Conservation (phyloP, 2,888 invertebrate species). For the Mystacides longicornis region DNA sequence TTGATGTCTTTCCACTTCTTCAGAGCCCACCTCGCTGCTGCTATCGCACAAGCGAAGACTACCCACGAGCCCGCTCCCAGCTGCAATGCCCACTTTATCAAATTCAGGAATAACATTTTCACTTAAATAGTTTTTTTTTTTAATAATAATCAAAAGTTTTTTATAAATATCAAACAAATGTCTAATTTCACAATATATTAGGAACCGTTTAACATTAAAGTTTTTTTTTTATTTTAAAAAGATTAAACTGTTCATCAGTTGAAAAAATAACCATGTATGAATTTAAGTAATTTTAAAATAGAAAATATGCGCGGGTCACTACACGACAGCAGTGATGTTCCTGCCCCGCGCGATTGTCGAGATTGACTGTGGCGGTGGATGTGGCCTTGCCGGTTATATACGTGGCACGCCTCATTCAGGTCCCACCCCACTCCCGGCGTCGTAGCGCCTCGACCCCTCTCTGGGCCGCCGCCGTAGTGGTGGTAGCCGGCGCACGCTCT, state of each 20-base stretch:
- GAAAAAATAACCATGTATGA: background rate
- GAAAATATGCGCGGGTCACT: background rate
- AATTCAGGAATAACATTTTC: conserved; percentile 47
- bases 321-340: conserved; percentile 31
- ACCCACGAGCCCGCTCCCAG: conserved; percentile 33
- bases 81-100: conserved; percentile 31
- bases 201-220: background rate
- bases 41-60: conserved; percentile 43
- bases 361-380: conserved; percentile 42
- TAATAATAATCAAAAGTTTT: background rate
- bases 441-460: conserved; percentile 5
- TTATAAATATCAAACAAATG: background rate
- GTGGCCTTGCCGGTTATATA: conserved; percentile 50
- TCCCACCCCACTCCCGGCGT: conserved; percentile 16
- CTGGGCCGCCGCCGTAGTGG: background rate
- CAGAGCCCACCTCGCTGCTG: conserved; percentile 34
- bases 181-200: background rate
- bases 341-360: conserved; percentile 31
- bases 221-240: background rate
- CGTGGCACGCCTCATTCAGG: conserved; percentile 15
- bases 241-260: background rate
- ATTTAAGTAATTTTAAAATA: background rate
- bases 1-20: conserved; percentile 32
- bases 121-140: conserved; percentile 15
- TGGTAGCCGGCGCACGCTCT: background rate